phyloP scores from a whole-genome alignment of 2,113 vertebrate species.

The Phainopepla nitens region DNA sequence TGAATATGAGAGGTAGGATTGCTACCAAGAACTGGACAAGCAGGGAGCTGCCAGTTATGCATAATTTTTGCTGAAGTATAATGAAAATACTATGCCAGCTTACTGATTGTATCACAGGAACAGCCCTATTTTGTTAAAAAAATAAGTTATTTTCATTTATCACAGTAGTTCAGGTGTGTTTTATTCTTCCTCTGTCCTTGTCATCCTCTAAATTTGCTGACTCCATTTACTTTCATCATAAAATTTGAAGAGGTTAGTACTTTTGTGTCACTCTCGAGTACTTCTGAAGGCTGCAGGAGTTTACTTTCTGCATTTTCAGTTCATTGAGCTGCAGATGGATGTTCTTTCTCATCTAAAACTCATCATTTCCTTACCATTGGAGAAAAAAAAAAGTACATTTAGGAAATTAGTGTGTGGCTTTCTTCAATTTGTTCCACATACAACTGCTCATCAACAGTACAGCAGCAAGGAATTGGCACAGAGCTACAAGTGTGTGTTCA shows the following conservation, averaged over 20 bases:
- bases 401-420: constrained; percentile 48
- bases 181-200: background rate
- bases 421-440: constrained; percentile 31
- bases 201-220: constrained; percentile 4
- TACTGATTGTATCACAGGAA: background rate
- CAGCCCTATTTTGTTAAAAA: background rate
- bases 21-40: background rate
- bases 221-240: constrained; percentile 21
- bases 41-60: background rate
- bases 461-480: background rate
- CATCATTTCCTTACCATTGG: constrained; percentile 7
- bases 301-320: constrained; percentile 39
- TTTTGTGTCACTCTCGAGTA: background rate
- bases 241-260: constrained; percentile 37
- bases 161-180: constrained; percentile 9
- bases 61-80: constrained; percentile 6
- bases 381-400: constrained; percentile 15
- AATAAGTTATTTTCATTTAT: constrained; percentile 13
- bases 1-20: background rate
- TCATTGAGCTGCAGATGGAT: constrained; percentile 47
- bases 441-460: background rate
- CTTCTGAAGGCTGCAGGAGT: constrained; percentile 24
- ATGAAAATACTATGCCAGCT: background rate
- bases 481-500: background rate
- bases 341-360: constrained; percentile 50